Evolutionary conservation across 2,113 vertebrate genomes (phyloP).

Genomic region (Halcyon senegalensis): DNA sequence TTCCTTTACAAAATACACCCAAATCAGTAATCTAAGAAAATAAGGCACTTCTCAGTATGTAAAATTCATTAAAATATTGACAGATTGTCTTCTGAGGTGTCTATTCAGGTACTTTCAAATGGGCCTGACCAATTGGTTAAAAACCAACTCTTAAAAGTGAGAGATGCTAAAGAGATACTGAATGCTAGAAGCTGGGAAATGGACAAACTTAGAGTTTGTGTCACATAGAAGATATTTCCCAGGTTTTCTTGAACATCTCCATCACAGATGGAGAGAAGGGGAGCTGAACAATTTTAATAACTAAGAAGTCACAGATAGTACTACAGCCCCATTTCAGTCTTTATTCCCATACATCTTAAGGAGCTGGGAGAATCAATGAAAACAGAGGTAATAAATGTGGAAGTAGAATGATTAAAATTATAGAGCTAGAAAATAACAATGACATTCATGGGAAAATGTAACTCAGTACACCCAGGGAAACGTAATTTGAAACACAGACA

Average conservation of each 20-base stretch:
- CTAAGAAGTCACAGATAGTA: not conserved
- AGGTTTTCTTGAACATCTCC: not conserved
- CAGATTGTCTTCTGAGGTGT: not conserved
- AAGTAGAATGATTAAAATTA: slow-evolving; percentile 21
- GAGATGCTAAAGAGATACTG: not conserved
- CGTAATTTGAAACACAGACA: slow-evolving; percentile 59
- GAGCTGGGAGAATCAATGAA: not conserved
- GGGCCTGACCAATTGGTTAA: not conserved
- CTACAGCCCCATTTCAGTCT: not conserved
- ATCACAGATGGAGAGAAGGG: not conserved
- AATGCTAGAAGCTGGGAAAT: not conserved
- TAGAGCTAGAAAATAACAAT: slow-evolving; percentile 30
- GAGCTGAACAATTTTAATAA: not conserved
- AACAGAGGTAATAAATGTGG: not conserved
- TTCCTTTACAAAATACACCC: not conserved
- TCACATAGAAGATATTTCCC: not conserved
- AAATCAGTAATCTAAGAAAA: not conserved
- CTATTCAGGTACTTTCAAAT: not conserved
- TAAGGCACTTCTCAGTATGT: not conserved
- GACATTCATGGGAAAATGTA: slow-evolving; percentile 68
- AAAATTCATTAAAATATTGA: not conserved
- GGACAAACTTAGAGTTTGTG: not conserved
- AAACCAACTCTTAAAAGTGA: not conserved
- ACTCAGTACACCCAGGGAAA: slow-evolving; percentile 43
- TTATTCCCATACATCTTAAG: not conserved